A percentile compares a stretch with the other conserved stretches of the same genome.
phyloP scores from a whole-genome alignment of 2,888 invertebrate species.

The Drosophila silvestris region DNA sequence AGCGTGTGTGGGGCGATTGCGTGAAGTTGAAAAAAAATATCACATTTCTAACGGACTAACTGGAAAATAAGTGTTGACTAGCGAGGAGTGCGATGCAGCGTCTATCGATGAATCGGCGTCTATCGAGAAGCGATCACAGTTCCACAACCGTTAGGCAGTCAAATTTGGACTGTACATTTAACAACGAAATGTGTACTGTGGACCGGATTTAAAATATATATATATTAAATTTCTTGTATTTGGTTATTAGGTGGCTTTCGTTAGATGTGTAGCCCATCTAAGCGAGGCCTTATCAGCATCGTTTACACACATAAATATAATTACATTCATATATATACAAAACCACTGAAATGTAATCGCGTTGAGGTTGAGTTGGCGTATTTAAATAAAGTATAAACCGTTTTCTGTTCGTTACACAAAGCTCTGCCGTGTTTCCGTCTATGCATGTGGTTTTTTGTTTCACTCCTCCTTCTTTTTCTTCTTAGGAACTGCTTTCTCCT shows the following conservation, averaged over 20 bases:
- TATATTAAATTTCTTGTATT: conserved; percentile 36
- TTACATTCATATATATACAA: conserved; percentile 47
- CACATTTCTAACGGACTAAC: conserved; percentile 11
- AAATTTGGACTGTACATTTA: not conserved
- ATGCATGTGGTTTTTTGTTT: conserved; percentile 10
- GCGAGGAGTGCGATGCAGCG: not conserved
- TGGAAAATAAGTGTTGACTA: conserved; percentile 22
- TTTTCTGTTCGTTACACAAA: conserved; percentile 73
- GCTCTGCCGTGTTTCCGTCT: not conserved
- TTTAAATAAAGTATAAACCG: conserved; percentile 73
- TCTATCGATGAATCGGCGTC: conserved; percentile 21
- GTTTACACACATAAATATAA: conserved; percentile 47
- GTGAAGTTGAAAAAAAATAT: conserved; percentile 26
- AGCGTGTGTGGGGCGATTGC: conserved; percentile 11
- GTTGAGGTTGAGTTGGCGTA: conserved; percentile 66
- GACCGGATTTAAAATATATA: not conserved
- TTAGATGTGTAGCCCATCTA: conserved; percentile 58
- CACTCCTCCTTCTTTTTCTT: conserved; percentile 63
- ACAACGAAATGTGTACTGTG: conserved; percentile 5
- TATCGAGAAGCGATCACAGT: conserved; percentile 19
- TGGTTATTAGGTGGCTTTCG: conserved; percentile 53
- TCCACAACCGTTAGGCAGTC: not conserved
- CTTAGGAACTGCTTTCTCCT: conserved; percentile 57
- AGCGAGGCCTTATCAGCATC: conserved; percentile 52
- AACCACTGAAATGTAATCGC: conserved; percentile 61